phyloP scores from a whole-genome alignment of 2,797 vertebrate genomes.

The Gephyroberyx darwinii region DNA sequence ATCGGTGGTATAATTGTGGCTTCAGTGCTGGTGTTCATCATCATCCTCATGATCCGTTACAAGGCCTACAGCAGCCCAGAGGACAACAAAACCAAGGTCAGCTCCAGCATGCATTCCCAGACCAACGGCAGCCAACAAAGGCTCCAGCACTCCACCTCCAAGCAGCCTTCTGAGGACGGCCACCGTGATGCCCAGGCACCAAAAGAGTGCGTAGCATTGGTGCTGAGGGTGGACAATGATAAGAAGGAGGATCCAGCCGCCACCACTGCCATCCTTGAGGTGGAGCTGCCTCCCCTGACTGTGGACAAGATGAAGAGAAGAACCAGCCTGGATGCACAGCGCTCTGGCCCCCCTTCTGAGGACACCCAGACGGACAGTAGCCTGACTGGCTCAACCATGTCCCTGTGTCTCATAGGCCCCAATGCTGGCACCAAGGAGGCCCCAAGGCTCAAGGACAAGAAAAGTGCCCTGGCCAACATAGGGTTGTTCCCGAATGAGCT shows the following conservation, averaged over 20 bases:
- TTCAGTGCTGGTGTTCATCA: constrained; percentile 92
- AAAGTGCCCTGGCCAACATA: constrained; percentile 73
- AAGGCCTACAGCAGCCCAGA: constrained; percentile 88
- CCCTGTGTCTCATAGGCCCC: constrained; percentile 89
- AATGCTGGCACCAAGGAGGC: constrained; percentile 76
- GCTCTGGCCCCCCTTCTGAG: constrained; percentile 80
- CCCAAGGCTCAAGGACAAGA: constrained; percentile 81
- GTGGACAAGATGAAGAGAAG: constrained; percentile 75
- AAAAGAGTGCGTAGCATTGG: constrained; percentile 81
- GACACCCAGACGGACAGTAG: constrained; percentile 86
- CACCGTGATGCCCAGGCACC: constrained; percentile 62
- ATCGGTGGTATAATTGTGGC: constrained; percentile 89
- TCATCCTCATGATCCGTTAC: constrained; percentile 96
- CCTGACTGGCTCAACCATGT: constrained; percentile 87
- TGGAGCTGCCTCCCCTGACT: constrained; percentile 64
- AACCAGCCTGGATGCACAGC: constrained; percentile 79
- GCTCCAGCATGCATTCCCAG: constrained; percentile 85
- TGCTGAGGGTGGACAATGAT: constrained; percentile 81
- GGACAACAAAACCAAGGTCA: constrained; percentile 80
- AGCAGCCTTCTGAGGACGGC: constrained; percentile 76
- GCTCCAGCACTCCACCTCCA: constrained; percentile 75
- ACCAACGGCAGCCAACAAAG: constrained; percentile 83
- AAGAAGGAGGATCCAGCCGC: constrained; percentile 70
- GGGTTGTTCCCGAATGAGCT: constrained; percentile 82
- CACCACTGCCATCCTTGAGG: constrained; percentile 68